A percentile compares a stretch with the other conserved stretches of the same genome.
These are phyloP conservation scores for Agrotis segetum DNA, from an alignment of 2,888 invertebrate species.

Conservation along the genomic window DNA sequence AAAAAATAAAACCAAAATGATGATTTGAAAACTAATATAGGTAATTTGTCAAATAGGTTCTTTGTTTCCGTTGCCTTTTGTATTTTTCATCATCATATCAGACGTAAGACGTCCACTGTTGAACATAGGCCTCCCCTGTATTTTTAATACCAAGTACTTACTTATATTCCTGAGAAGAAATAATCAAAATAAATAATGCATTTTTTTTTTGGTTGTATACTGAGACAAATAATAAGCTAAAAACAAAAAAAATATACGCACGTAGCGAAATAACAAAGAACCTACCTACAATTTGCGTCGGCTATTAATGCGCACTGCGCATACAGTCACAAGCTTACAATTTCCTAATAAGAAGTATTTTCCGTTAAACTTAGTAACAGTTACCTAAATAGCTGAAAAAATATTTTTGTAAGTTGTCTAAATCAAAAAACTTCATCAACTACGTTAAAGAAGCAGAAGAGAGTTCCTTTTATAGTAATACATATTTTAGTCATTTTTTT, in stretches of 20 bases:
- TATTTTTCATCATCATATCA: too few relatives aligned
- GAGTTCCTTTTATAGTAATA: too few relatives aligned
- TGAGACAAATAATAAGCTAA: not conserved
- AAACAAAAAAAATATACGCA: not conserved
- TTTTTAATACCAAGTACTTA: too few relatives aligned
- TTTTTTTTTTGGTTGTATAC: too few relatives aligned
- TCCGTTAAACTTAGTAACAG: conserved; percentile 12
- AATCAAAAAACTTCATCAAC: not conserved
- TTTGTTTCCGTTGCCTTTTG: too few relatives aligned
- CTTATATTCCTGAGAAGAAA: not conserved
- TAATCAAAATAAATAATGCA: not conserved
- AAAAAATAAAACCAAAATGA: not conserved
- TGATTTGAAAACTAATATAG: too few relatives aligned
- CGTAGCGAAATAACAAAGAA: conserved; percentile 2
- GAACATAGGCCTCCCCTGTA: too few relatives aligned
- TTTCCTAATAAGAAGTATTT: not conserved
- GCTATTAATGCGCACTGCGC: conserved; percentile 33
- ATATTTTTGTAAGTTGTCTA: not conserved
- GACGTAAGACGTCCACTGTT: too few relatives aligned
- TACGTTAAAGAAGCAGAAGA: not conserved
- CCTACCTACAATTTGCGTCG: not conserved
- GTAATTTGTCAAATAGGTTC: too few relatives aligned
- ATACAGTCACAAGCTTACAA: conserved; percentile 8
- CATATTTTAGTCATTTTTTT: too few relatives aligned
- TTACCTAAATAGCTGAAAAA: conserved; percentile 1